A percentile compares a stretch with the other conserved stretches of the same genome.
Conservation (phyloP, 2,888 invertebrate genomes). For the Epistrophe eligans region DNA sequence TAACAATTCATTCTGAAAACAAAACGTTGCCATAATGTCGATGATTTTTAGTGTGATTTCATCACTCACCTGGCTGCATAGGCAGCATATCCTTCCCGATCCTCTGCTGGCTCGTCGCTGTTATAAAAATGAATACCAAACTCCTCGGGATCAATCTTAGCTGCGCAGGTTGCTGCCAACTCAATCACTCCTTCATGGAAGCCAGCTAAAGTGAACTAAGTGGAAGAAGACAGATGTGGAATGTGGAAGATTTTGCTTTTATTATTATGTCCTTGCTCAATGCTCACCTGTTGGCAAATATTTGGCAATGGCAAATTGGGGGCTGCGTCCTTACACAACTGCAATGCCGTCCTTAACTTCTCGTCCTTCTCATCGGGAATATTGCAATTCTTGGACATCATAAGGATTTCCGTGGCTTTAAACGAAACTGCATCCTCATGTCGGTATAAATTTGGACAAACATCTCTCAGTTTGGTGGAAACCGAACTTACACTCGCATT, state of each 20-base stretch:
- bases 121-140: constrained; percentile 94
- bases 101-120: constrained; percentile 92
- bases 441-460: constrained; percentile 96
- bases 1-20: constrained; percentile 92
- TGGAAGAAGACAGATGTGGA: not conserved
- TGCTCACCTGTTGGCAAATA: constrained; percentile 89
- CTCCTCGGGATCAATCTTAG: constrained; percentile 94
- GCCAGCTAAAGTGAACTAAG: constrained; percentile 88
- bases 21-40: not conserved
- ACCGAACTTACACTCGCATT: constrained; percentile 97
- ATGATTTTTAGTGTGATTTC: too few species aligned
- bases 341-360: constrained; percentile 90
- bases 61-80: constrained; percentile 86
- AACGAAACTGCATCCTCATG: constrained; percentile 98
- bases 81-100: constrained; percentile 91
- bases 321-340: constrained; percentile 94
- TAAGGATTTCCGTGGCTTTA: constrained; percentile 95
- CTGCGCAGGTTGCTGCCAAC: constrained; percentile 92
- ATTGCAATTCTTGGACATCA: constrained; percentile 90
- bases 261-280: constrained; percentile 22
- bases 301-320: constrained; percentile 93
- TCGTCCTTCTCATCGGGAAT: constrained; percentile 91
- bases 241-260: not conserved
- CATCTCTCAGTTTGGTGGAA: constrained; percentile 92
- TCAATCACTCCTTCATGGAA: constrained; percentile 96